These are phyloP conservation scores for Paguma larvata DNA, from an alignment of 2,797 vertebrate species.

Conservation along the genomic window DNA sequence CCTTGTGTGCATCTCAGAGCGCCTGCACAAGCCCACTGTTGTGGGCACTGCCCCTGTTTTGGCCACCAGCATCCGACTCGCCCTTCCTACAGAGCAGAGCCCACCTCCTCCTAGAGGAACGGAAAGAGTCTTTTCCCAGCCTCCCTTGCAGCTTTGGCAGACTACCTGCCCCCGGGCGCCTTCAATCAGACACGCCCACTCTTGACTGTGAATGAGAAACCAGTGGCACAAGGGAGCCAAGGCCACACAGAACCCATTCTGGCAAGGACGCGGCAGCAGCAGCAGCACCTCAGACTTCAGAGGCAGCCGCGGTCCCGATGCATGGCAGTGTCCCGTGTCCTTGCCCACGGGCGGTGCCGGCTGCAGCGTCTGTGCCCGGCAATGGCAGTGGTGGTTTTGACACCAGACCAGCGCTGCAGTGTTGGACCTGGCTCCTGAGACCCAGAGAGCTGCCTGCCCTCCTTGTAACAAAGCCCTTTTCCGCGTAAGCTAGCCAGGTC, in stretches of 20 bases:
- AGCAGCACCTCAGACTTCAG: background rate
- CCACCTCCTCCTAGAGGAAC: background rate
- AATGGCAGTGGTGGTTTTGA: background rate
- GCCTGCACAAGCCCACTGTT: background rate
- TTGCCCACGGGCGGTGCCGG: accelerated
- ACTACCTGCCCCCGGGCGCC: no score
- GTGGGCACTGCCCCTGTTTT: background rate
- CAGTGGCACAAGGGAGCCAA: background rate
- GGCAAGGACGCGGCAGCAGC: background rate
- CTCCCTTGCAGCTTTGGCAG: constrained; percentile 32
- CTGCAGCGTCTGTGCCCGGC: accelerated
- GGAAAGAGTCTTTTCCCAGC: background rate
- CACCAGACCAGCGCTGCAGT: background rate
- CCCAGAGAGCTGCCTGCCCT: background rate
- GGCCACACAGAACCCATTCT: background rate
- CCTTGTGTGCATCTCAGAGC: background rate
- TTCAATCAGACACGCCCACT: background rate
- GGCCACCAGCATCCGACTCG: background rate
- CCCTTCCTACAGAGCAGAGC: background rate
- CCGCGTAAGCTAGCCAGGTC: background rate
- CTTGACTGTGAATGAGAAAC: background rate
- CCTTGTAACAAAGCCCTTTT: background rate
- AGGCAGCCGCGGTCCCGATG: background rate
- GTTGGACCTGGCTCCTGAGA: background rate
- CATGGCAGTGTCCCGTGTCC: background rate